Evolutionary conservation across 1,140 invertebrate genomes (phyloP).

Genomic region (Drosophila ohnishii): DNA sequence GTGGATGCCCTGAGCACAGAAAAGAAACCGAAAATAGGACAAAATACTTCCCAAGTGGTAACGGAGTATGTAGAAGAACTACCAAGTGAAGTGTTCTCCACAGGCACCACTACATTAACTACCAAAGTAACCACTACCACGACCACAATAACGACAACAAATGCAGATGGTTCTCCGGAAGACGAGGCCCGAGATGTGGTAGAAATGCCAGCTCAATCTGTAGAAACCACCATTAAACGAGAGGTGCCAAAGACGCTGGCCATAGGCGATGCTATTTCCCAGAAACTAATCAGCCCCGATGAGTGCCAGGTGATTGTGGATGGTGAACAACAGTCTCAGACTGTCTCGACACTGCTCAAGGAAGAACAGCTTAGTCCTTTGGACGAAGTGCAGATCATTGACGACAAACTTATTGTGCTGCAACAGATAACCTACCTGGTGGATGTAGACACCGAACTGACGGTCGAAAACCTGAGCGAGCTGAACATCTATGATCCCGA

Average conservation of each 20-base stretch:
- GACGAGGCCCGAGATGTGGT: conserved; percentile 58
- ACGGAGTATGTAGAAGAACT: conserved; percentile 32
- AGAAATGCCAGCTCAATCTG: conserved; percentile 20
- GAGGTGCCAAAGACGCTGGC: conserved; percentile 78
- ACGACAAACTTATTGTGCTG: conserved; percentile 83
- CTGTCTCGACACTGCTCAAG: conserved; percentile 86
- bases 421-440: conserved; percentile 71
- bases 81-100: conserved; percentile 19
- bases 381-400: conserved; percentile 87
- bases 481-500: conserved; percentile 90
- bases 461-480: conserved; percentile 87
- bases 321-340: conserved; percentile 85
- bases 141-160: conserved; percentile 51
- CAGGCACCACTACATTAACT: conserved; percentile 43
- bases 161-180: conserved; percentile 35
- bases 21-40: conserved; percentile 72
- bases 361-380: conserved; percentile 87
- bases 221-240: conserved; percentile 45
- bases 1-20: conserved; percentile 89
- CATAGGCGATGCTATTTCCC: conserved; percentile 89
- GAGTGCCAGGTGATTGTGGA: conserved; percentile 87
- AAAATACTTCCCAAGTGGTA: conserved; percentile 53
- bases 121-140: conserved; percentile 65
- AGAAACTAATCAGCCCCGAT: conserved; percentile 89
- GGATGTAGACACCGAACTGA: conserved; percentile 83